phyloP scores from a whole-genome alignment of 2,113 vertebrate species.

The Rhinolophus ferrumequinum region DNA sequence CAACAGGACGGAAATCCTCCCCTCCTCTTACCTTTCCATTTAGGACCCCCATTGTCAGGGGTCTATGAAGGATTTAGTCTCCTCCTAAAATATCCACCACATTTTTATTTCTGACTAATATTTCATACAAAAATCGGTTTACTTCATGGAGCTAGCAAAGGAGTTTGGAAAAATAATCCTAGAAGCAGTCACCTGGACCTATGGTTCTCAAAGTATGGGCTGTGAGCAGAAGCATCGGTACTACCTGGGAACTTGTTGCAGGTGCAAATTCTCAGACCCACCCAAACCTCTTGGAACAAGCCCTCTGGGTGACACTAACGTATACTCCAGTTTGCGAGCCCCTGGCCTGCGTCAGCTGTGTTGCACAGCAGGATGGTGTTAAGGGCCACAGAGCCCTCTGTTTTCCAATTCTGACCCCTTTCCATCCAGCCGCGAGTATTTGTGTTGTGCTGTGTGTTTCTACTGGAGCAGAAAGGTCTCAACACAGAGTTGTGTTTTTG shows the following conservation, averaged over 20 bases:
- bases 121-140: background rate
- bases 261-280: too few species aligned
- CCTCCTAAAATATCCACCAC: too few species aligned
- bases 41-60: background rate
- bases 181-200: background rate
- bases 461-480: background rate
- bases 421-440: background rate
- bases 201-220: background rate
- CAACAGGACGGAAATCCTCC: background rate
- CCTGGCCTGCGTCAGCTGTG: too few species aligned
- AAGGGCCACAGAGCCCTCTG: too few species aligned
- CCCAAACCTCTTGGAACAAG: too few species aligned
- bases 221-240: rapidly evolving
- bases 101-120: background rate
- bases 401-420: background rate
- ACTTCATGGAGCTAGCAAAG: background rate
- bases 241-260: background rate
- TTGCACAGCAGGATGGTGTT: too few species aligned
- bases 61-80: too few species aligned
- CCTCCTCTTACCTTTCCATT: background rate
- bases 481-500: background rate
- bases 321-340: too few species aligned
- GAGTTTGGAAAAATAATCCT: background rate
- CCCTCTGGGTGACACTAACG: too few species aligned
- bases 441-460: background rate